Base-by-base conservation (phyloP, 2,888 invertebrate genomes). In the Tortricodes alternella region DNA sequence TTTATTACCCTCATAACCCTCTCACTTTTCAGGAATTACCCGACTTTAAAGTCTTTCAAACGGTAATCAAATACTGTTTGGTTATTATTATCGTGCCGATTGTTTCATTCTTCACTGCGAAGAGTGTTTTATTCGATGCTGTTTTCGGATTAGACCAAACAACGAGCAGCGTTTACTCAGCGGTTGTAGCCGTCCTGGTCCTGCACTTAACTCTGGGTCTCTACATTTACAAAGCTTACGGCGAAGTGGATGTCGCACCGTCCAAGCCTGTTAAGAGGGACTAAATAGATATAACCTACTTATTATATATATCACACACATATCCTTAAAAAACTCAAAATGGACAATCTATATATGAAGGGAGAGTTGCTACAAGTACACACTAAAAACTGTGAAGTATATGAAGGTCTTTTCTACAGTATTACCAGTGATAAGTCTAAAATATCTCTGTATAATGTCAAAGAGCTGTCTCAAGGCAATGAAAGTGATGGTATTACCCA, bases 171-270 rank as follows among this genome's bases (percentile, higher is more conserved):
- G 95, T 96, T 24, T 95, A 94, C 78, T 93, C 96, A 2, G 96
- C 96, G 18, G 92, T 95, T 32, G 92, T 94, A 39, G 95, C 96
- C 0, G 93, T 97, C 7, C 70, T 96, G 4, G 93, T 94, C 4
- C 84, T 97, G 49, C 96, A 97, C 75, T 73, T 95, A 61, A 95
- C 96, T 2, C 76, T 97, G 58, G 96, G 94, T 19, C 83, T 95
- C 39, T 96, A 95, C 73, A 95, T 97, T 69, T 95, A 94, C 74
- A 92, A 92, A 70, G 96, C 96, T 0, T 96, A 96, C 78, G 93
- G 93, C 64, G 93, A 92, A 64, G 60, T 83, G 9, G 92, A 87
- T 0, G 89, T 76, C 71, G 38, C 71, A 43, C 73, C 75, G 32
- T 41, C 70, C 11, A 89, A 91, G 65, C 86, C 89, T 2, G 78